A percentile compares a stretch with the other conserved stretches of the same genome.
phyloP scores from a whole-genome alignment of 2,888 invertebrate species.

The Quadroppia sp. region DNA sequence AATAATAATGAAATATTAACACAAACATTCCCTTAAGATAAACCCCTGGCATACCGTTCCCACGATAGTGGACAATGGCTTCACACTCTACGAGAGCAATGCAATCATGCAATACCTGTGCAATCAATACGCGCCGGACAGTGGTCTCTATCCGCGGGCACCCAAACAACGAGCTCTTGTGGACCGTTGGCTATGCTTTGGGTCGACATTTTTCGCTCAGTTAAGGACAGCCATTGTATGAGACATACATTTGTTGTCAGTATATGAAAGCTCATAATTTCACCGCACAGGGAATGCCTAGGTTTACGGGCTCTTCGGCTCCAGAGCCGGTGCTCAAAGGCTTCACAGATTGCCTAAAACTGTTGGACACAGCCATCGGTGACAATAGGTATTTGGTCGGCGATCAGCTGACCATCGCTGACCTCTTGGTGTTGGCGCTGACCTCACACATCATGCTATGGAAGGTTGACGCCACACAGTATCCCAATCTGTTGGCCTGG shows the following conservation, averaged over 20 bases:
- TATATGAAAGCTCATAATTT: background rate
- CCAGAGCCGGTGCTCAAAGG: background rate
- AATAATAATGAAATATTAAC: too few species aligned
- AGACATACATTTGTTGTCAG: too few species aligned
- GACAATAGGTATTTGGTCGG: slow-evolving; percentile 4
- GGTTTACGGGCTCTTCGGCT: background rate
- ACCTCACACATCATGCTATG: background rate
- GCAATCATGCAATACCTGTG: slow-evolving; percentile 73
- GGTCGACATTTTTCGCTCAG: background rate
- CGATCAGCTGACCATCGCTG: slow-evolving; percentile 20
- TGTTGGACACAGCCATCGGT: background rate
- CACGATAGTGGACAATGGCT: slow-evolving; percentile 60
- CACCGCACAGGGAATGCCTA: background rate
- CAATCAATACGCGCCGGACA: slow-evolving; percentile 72
- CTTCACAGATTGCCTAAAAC: background rate
- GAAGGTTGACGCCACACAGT: background rate
- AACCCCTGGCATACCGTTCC: too few species aligned
- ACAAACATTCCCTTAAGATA: too few species aligned
- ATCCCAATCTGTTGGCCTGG: background rate
- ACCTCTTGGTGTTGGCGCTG: background rate
- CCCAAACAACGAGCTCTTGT: slow-evolving; percentile 66
- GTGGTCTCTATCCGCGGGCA: slow-evolving; percentile 67
- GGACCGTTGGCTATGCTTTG: slow-evolving; percentile 59
- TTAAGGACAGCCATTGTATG: background rate
- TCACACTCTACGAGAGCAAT: slow-evolving; percentile 72